These are phyloP conservation scores for Haliclystus octoradiatus DNA, from an alignment of 30 jellyfish, hydroid and myxozoan species.

Conservation along the genomic window DNA sequence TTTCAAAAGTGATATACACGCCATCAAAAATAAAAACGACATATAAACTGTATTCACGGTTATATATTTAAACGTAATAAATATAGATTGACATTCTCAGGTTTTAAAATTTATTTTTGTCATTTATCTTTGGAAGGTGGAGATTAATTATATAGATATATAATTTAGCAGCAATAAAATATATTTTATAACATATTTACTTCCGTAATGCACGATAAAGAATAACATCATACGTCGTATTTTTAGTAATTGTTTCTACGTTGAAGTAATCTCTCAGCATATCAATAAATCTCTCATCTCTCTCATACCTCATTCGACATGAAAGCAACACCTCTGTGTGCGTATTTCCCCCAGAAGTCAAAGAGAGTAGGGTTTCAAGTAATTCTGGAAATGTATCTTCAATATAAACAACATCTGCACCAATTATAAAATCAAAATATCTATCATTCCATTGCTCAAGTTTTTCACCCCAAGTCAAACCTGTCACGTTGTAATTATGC, in stretches of 20 bases:
- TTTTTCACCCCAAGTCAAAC: conserved; percentile 53
- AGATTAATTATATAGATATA: too few relatives aligned
- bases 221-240: conserved; percentile 31
- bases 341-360: conserved; percentile 25
- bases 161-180: too few relatives aligned
- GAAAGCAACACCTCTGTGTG: conserved; percentile 17
- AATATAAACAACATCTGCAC: conserved; percentile 74
- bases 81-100: too few relatives aligned
- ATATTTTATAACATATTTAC: too few relatives aligned
- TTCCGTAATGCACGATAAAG: conserved; percentile 23
- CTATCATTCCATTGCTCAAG: conserved; percentile 23
- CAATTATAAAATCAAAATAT: conserved; percentile 35
- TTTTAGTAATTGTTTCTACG: conserved; percentile 17
- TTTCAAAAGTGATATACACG: too few relatives aligned
- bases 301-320: conserved; percentile 50
- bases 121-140: too few relatives aligned
- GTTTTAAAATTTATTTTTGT: too few relatives aligned
- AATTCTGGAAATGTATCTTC: conserved; percentile 45
- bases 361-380: conserved; percentile 32
- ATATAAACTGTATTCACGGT: too few relatives aligned
- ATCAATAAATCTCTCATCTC: conserved; percentile 25
- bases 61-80: too few relatives aligned
- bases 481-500: conserved; percentile 17
- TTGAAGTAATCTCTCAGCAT: conserved; percentile 23
- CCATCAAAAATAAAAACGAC: too few relatives aligned